Base-by-base conservation (phyloP, 2,113 vertebrate genomes). In the Laterallus jamaicensis region DNA sequence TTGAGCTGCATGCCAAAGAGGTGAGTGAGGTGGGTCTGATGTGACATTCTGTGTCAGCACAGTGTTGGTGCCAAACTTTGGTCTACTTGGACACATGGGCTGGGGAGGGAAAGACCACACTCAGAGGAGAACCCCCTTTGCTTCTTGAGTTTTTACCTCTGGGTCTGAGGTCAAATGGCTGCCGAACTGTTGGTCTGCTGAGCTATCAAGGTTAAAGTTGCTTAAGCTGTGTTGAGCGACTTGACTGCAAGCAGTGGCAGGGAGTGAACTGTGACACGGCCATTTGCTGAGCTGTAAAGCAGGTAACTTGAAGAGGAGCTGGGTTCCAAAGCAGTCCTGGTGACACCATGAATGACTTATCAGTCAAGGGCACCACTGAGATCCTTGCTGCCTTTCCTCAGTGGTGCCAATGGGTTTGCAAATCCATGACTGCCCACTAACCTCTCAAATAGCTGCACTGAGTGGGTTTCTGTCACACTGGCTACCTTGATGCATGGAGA, bases 1-100 rank as follows among this genome's bases (percentile, higher is more conserved):
- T 81, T 56, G 64, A 82, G 64, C 56, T 82, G 73, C 69, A 62
- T 92, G 60, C 49, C 74, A 71, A 96, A 93, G 68, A 86, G 66
- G 35, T n/a, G 66, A 86, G 35, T n/a, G 66, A 86, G 54, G n/a
- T 58, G 17, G 47, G 31, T 88, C 60, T 86, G 54, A 62, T 58
- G 24, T 88, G 90, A 37, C 49, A 88, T 93, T 90, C 28, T 60
- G 20, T 64, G 81, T 68, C 80, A 80, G 63, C 52, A 32, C 2
- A 55, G 75, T 29, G 5, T 10, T 20, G 15, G 22, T 71, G 66
- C 80, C 92, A 93, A 54, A 54, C 18, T 55, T 60, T 63, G 39
- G 14, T 70, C 25, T 79, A 9, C 17, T 79, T 82, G 52, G 35
- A 56, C 26, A 67, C 49, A 6, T 3, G 56, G 78, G 35, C 26